Percentiles rank a stretch among this genome's conserved stretches.
Conservation (phyloP, 2,113 vertebrate genomes). For the Trachemys scripta region DNA sequence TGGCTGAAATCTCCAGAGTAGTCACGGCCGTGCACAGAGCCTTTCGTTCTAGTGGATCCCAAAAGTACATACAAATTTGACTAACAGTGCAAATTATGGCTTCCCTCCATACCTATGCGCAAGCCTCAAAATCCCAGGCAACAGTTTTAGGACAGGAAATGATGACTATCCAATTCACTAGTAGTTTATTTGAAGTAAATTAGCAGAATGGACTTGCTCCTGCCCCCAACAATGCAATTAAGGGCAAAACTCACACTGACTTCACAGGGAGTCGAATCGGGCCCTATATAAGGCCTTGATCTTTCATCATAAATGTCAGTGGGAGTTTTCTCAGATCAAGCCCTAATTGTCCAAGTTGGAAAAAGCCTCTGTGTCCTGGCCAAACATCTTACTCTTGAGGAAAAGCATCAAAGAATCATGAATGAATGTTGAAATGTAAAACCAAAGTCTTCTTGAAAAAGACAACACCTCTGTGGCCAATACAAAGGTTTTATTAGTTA, state of each 20-base stretch:
- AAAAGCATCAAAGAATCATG: not conserved
- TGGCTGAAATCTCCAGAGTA: not conserved
- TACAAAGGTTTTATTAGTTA: slow-evolving; percentile 9
- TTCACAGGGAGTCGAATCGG: not conserved
- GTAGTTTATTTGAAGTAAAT: not conserved
- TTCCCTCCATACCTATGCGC: not conserved
- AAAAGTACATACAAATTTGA: not conserved
- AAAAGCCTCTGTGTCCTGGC: not conserved
- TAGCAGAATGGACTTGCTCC: not conserved
- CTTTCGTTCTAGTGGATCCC: not conserved
- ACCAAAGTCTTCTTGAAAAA: slow-evolving; percentile 2
- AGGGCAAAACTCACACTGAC: not conserved
- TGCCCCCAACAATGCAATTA: not conserved
- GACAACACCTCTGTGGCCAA: not conserved
- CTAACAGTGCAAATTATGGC: not conserved
- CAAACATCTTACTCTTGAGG: not conserved
- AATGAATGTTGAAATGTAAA: not conserved
- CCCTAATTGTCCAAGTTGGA: not conserved
- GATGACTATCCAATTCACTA: not conserved
- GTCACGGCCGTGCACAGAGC: not conserved
- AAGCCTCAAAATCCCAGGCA: not conserved
- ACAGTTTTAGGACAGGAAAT: not conserved
- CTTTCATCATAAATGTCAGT: not conserved
- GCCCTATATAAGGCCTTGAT: not conserved
- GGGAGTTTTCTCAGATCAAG: not conserved